phyloP scores from a whole-genome alignment of 1,140 invertebrate species.

The Antheraea mylitta region DNA sequence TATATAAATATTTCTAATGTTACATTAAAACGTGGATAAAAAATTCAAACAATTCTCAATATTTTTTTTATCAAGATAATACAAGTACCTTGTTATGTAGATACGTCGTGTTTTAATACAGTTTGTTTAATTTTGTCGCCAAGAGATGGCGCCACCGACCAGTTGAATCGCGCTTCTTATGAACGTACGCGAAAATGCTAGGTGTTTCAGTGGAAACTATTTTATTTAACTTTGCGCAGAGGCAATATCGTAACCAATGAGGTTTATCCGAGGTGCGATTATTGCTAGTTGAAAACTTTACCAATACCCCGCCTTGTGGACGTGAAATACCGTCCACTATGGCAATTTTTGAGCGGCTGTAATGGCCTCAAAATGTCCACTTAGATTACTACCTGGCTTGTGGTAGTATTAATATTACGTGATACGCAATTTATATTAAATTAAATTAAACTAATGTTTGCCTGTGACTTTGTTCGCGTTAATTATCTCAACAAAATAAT shows the following conservation, averaged over 20 bases:
- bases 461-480: too few species aligned
- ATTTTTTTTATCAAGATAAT: neutral
- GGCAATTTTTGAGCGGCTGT: constrained; percentile 88
- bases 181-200: neutral
- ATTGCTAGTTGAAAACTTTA: constrained; percentile 93
- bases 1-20: too few species aligned
- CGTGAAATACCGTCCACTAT: constrained; percentile 91
- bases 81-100: neutral
- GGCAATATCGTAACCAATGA: constrained; percentile 92
- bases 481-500: too few species aligned
- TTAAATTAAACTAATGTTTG: too few species aligned
- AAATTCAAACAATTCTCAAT: too few species aligned
- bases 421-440: too few species aligned
- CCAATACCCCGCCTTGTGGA: constrained; percentile 95
- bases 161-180: constrained; percentile 29
- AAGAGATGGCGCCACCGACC: constrained; percentile 36
- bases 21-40: too few species aligned
- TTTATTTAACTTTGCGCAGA: constrained; percentile 86
- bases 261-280: constrained; percentile 90
- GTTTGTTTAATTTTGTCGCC: neutral
- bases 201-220: constrained; percentile 71
- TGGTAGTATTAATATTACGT: too few species aligned
- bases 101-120: too few species aligned
- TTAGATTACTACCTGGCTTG: too few species aligned
- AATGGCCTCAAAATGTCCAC: constrained; percentile 26